Conservation (phyloP, 2,797 vertebrate genomes). For the Naso thynnoides region DNA sequence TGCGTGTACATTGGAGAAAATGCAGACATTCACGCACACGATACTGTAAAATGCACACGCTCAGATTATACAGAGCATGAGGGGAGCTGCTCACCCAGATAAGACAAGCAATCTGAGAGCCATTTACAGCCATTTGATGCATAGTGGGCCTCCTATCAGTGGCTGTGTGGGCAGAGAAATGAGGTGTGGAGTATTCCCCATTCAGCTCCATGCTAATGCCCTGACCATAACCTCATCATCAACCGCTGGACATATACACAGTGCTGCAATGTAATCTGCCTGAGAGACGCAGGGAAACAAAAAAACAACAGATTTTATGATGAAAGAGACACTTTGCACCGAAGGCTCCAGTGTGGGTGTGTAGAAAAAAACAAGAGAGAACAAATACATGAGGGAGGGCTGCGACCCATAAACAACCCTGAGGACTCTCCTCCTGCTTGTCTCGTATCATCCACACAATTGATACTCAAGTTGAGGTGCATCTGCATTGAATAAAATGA, state of each 20-base stretch:
- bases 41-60: slow-evolving; percentile 50
- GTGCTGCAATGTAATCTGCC: slow-evolving; percentile 43
- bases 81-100: slow-evolving; percentile 76
- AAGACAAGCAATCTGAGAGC: slow-evolving; percentile 75
- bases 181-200: slow-evolving; percentile 77
- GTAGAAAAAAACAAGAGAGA: slow-evolving; percentile 38
- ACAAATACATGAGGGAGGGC: slow-evolving; percentile 25
- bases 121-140: slow-evolving; percentile 82
- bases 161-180: slow-evolving; percentile 79
- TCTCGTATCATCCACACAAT: neutral
- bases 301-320: slow-evolving; percentile 54
- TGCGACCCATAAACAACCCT: slow-evolving; percentile 29
- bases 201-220: slow-evolving; percentile 65
- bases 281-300: slow-evolving; percentile 29
- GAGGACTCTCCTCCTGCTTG: slow-evolving; percentile 3
- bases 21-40: slow-evolving; percentile 12
- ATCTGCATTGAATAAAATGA: neutral
- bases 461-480: neutral
- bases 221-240: slow-evolving; percentile 73
- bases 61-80: slow-evolving; percentile 61
- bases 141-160: slow-evolving; percentile 81
- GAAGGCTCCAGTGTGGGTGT: slow-evolving; percentile 42
- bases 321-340: slow-evolving; percentile 49
- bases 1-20: slow-evolving; percentile 18
- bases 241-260: slow-evolving; percentile 51